Conservation (phyloP, 2,113 vertebrate genomes). For the Rattus rattus region DNA sequence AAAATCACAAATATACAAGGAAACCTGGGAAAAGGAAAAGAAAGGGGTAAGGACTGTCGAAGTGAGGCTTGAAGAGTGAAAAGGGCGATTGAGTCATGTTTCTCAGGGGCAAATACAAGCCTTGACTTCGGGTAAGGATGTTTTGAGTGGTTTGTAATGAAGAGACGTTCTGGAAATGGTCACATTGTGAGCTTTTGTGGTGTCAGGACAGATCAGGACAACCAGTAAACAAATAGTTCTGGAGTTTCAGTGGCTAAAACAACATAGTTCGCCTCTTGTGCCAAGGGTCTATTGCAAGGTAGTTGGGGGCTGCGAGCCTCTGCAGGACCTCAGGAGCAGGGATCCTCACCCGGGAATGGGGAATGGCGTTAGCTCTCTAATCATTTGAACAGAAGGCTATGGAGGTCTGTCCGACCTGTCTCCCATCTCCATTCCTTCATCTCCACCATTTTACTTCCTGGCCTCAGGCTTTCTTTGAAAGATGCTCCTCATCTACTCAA, state of each 20-base stretch:
- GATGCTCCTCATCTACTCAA: background rate
- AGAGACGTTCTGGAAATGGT: background rate
- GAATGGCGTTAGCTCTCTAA: background rate
- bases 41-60: background rate
- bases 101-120: background rate
- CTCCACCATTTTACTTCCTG: background rate
- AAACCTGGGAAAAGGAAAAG: background rate
- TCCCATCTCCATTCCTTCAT: background rate
- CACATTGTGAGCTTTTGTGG: accelerated
- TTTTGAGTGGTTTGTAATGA: background rate
- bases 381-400: background rate
- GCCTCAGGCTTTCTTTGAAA: background rate
- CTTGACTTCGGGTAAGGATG: background rate
- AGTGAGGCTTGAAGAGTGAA: background rate
- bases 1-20: background rate
- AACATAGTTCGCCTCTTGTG: background rate
- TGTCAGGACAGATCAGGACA: background rate
- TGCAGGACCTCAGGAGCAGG: background rate
- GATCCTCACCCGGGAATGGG: background rate
- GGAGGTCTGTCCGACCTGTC: background rate
- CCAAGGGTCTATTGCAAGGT: background rate
- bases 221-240: background rate
- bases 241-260: background rate
- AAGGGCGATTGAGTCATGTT: background rate
- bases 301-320: background rate